A percentile compares a stretch with the other conserved stretches of the same genome.
Conservation (phyloP, 1,140 invertebrate species). For the Catajapyx aquilonaris region DNA sequence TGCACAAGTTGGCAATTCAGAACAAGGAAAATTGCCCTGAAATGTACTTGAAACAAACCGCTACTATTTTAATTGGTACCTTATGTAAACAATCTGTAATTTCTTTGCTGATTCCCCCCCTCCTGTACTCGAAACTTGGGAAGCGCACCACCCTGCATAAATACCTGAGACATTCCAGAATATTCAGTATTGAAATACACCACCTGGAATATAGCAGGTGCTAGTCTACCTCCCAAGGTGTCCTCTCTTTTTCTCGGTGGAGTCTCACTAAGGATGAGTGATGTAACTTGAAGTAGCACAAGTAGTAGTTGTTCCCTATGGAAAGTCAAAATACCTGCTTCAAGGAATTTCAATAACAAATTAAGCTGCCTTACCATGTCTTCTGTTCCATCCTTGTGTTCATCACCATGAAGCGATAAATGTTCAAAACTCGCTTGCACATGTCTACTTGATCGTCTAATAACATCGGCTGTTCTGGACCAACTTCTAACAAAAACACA, state of each 20-base stretch:
- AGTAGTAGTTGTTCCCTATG: conserved; percentile 63
- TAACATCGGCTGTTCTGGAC: conserved; percentile 24
- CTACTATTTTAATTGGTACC: too few relatives aligned
- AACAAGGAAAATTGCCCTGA: too few relatives aligned
- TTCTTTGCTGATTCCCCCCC: too few relatives aligned
- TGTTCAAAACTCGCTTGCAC: conserved; percentile 88
- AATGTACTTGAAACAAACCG: too few relatives aligned
- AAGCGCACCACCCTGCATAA: too few relatives aligned
- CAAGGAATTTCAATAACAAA: conserved; percentile 5
- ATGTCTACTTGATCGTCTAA: conserved; percentile 87
- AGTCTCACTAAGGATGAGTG: conserved; percentile 57
- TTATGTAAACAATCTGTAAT: too few relatives aligned
- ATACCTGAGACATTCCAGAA: too few relatives aligned
- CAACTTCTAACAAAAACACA: conserved; percentile 63
- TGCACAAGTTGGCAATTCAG: too few relatives aligned
- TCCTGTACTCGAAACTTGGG: too few relatives aligned
- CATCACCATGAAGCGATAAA: conserved; percentile 94
- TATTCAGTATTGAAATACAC: conserved; percentile 2
- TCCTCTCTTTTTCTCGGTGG: conserved; percentile 50
- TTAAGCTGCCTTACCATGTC: conserved; percentile 48
- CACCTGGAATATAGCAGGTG: conserved; percentile 65
- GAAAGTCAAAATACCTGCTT: conserved; percentile 11
- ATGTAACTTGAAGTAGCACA: conserved; percentile 80
- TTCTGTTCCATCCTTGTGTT: conserved; percentile 75
- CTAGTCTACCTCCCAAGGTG: conserved; percentile 58